Base-by-base conservation (phyloP, 2,113 vertebrate genomes). In the Zosterops japonicus region DNA sequence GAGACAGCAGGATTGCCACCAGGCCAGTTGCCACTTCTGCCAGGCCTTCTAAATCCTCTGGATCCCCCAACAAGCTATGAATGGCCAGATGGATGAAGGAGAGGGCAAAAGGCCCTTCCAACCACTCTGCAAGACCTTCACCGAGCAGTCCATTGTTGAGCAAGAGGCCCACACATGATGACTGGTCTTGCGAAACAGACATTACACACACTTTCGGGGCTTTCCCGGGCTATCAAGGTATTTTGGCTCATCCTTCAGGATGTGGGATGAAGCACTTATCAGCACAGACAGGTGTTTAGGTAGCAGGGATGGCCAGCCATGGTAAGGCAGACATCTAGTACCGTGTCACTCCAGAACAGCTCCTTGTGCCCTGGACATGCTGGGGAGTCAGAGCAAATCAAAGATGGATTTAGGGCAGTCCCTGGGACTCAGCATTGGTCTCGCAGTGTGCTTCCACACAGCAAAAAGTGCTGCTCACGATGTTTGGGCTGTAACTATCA, bases 91-190 rank as follows among this genome's bases (percentile, higher is more conserved):
- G 65, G 75, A 84, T 92, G 85, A 72, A 87, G 89, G 81, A 36
- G 55, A 72, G 65, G 56, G 95, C 72, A 90, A 90, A 91, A 96
- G 46, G 60, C 35, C 36, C 57, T 64, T 74, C 49, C 44, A 67
- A 11, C 1, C 14, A 4, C 41, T 23, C 76, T 63, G 53, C 8
- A 52, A 75, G 22, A 64, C 50, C 59, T 77, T 76, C 22, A 42
- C 7, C 0, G 0, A 67, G 81, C n/a, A 31, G 20, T 11, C 78
- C 61, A 41, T 14, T 23, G 49, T 67, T 28, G 25, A 95, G 52
- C n/a, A 75, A 78, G 70, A 93, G 59, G 83, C 82, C 60, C 87
- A 69, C 76, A 31, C 59, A 80, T 39, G 61, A 49, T 23, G 52
- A 74, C 0, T 13, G 52, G 36, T 47, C 53, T 92, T 76, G 55